Evolutionary conservation across 2,888 invertebrate species (phyloP).

Genomic region (Drosophila borealis): DNA sequence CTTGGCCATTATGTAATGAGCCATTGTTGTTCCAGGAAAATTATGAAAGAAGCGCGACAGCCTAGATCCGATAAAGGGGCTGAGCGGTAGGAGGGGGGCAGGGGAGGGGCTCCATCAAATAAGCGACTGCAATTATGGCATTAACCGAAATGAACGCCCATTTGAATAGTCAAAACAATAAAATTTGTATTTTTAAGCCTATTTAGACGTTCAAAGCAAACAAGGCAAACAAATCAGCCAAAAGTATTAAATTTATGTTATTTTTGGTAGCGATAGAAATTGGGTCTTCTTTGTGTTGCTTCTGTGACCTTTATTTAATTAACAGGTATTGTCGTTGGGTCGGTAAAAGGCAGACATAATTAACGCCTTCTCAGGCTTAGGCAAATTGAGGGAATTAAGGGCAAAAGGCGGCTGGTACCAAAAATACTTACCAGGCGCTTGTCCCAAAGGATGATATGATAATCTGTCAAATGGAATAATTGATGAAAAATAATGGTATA

Average conservation of each 20-base stretch:
- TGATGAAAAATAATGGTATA: too few relatives aligned
- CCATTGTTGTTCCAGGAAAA: conserved; percentile 64
- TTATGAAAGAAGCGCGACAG: conserved; percentile 66
- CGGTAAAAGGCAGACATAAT: too few relatives aligned
- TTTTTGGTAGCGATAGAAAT: not conserved
- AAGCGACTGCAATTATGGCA: conserved; percentile 50
- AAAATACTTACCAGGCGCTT: too few relatives aligned
- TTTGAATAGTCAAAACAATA: conserved; percentile 22
- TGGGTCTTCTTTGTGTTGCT: not conserved
- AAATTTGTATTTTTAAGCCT: not conserved
- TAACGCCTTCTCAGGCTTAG: too few relatives aligned
- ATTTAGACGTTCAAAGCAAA: not conserved
- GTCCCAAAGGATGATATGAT: too few relatives aligned
- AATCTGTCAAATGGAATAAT: too few relatives aligned
- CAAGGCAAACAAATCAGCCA: not conserved
- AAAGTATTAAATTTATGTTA: conserved; percentile 1
- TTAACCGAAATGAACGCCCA: conserved; percentile 37
- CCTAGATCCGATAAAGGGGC: conserved; percentile 27
- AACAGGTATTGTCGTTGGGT: not conserved
- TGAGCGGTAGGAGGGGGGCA: not conserved
- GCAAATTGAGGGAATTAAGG: too few relatives aligned
- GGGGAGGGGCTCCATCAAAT: conserved; percentile 42
- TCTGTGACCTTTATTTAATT: not conserved
- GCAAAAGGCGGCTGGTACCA: too few relatives aligned
- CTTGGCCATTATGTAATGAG: conserved; percentile 63